Conservation (phyloP, 2,797 vertebrate species). For the Sarcophilus harrisii region DNA sequence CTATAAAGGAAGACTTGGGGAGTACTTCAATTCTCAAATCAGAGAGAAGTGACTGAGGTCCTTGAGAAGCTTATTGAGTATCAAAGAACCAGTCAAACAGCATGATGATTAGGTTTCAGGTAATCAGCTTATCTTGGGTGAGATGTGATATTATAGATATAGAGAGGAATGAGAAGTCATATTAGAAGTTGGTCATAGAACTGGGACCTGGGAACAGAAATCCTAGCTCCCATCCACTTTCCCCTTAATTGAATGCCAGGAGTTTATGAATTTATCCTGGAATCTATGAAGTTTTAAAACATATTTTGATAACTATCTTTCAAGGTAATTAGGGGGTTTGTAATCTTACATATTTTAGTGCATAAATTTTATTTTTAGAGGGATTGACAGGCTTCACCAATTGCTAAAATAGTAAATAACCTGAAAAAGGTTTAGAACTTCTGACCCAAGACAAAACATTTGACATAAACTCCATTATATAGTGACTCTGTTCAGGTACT, state of each 20-base stretch:
- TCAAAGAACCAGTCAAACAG: background rate
- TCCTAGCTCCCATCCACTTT: background rate
- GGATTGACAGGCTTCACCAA: background rate
- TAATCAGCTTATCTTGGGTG: background rate
- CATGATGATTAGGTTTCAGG: background rate
- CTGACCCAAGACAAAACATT: background rate
- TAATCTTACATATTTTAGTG: background rate
- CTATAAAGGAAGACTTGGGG: background rate
- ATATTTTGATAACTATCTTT: background rate
- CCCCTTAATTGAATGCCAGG: background rate
- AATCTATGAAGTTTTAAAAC: background rate
- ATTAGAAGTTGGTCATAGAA: constrained; percentile 6
- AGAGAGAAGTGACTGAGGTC: background rate
- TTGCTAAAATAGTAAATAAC: background rate
- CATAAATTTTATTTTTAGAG: background rate
- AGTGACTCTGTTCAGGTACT: constrained; percentile 19
- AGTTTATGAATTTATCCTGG: background rate
- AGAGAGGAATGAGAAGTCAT: background rate
- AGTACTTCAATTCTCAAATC: background rate
- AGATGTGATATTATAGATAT: background rate
- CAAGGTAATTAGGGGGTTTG: background rate
- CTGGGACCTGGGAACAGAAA: background rate
- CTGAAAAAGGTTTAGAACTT: background rate
- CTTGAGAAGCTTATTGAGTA: background rate
- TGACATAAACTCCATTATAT: background rate